Evolutionary conservation across 2,113 vertebrate genomes (phyloP).

Genomic region (Clarias magur): DNA sequence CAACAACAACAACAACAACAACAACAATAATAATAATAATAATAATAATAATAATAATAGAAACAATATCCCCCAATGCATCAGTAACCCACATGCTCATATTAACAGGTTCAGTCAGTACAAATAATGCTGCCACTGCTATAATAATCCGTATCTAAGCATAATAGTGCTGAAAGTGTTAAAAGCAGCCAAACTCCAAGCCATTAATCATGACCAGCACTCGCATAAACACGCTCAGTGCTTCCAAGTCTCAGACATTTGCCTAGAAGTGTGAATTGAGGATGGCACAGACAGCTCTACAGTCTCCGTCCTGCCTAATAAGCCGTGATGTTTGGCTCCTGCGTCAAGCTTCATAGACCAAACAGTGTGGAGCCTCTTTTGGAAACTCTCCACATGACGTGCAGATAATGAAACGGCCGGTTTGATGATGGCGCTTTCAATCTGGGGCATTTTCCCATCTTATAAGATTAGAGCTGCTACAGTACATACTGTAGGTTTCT

Average conservation of each 20-base stretch:
- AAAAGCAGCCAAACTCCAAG: not conserved
- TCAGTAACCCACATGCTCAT: not conserved
- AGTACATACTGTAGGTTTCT: not conserved
- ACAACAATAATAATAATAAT: not conserved
- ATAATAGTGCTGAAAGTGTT: not conserved
- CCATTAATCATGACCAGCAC: conserved; percentile 23
- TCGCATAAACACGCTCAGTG: not conserved
- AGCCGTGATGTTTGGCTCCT: conserved; percentile 24
- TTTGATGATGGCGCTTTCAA: conserved; percentile 10
- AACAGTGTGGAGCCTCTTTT: conserved; percentile 22
- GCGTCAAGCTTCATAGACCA: conserved; percentile 17
- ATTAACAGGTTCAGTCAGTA: not conserved
- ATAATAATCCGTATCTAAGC: conserved; percentile 4
- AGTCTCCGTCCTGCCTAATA: conserved; percentile 18
- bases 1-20: not conserved
- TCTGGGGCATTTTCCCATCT: not conserved
- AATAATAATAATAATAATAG: not conserved
- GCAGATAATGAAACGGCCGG: not conserved
- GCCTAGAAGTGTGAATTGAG: conserved; percentile 2
- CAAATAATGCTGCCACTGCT: not conserved
- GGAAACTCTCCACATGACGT: conserved; percentile 21
- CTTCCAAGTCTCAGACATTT: not conserved
- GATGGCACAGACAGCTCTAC: conserved; percentile 9
- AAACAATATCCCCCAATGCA: not conserved
- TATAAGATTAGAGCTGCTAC: not conserved